Evolutionary conservation across 2,113 vertebrate species (phyloP), one percentile per base, ranked within the genome.

Genomic region (Platycercus adscitus): DNA sequence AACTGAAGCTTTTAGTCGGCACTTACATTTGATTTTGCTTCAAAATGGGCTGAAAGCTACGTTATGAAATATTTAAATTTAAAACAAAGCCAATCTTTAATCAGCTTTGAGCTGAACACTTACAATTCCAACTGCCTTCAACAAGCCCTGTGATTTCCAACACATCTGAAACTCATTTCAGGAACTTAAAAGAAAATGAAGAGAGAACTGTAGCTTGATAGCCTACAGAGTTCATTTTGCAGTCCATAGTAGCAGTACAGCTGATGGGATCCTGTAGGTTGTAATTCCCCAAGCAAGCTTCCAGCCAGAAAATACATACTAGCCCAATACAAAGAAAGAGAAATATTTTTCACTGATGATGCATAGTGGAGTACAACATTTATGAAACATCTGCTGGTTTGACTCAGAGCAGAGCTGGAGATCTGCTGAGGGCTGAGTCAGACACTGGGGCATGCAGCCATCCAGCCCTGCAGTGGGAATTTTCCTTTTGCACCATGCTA

Each of bases 51-150:
- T 93, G 73, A 91, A 68, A 87, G 24, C 13, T 89, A 37, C 17
- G 24, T 37, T 75, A 88, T 79, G 69, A 87, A 95, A 95, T 89
- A 84, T 93, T 95, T 86, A 91, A 7, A 28, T 93, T 90, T 93
- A 63, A 91, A 76, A 75, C 20, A 68, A 81, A 93, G 29, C 39
- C 64, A 56, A 72, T 84, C 65, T 86, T 84, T 87, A 93, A 92
- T 94, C 64, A 93, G 35, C 50, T 91, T 78, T 64, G 43, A 81
- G 68, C 81, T 35, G 55, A 88, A 52, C 18, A 55, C 47, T 81
- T 88, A 43, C 33, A 60, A 80, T 66, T 72, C 33, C 43, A 86
- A 29, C 39, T 60, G 72, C 64, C 50, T 95, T 78, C 81, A 88
- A 76, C 75, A 86, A 58, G 46, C 53, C 19, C 35, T 86, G 28